Percentiles rank a stretch among this genome's conserved stretches.
These are phyloP conservation scores for Antennarius striatus DNA, from an alignment of 2,113 vertebrate species.

Conservation along the genomic window DNA sequence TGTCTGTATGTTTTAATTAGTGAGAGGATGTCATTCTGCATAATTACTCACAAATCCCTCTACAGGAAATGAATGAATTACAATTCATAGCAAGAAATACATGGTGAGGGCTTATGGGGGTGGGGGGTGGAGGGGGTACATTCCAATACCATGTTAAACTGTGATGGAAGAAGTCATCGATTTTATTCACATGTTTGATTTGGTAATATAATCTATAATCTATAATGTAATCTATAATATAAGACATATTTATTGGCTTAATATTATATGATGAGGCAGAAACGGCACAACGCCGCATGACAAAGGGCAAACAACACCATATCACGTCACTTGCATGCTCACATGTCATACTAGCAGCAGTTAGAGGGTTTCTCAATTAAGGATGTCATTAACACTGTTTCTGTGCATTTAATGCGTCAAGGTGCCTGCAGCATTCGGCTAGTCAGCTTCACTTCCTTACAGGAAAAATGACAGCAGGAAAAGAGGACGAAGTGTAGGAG, in stretches of 20 bases:
- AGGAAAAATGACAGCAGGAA: conserved; percentile 31
- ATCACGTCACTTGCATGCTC: conserved; percentile 18
- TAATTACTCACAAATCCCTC: conserved; percentile 75
- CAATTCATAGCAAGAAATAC: conserved; percentile 17
- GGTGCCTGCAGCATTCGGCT: conserved; percentile 32
- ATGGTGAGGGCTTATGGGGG: conserved; percentile 59
- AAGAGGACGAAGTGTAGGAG: conserved; percentile 11
- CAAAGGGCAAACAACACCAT: conserved; percentile 7
- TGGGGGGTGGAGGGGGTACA: conserved; percentile 48
- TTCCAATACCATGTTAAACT: conserved; percentile 55
- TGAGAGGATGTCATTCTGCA: conserved; percentile 69
- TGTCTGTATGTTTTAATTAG: conserved; percentile 69
- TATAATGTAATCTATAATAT: no score
- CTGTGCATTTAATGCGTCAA: conserved; percentile 36
- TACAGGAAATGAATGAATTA: conserved; percentile 68
- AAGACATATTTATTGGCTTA: no score
- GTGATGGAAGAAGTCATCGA: neutral
- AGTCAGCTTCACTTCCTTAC: conserved; percentile 31
- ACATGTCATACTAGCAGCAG: conserved; percentile 18
- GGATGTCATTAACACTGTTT: conserved; percentile 55
- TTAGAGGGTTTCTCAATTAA: conserved; percentile 34
- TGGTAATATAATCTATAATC: no score
- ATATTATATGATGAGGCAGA: neutral
- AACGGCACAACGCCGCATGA: neutral
- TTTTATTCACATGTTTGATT: no score